phyloP scores from a whole-genome alignment of 2,113 vertebrate genomes.

The Suricata suricatta region DNA sequence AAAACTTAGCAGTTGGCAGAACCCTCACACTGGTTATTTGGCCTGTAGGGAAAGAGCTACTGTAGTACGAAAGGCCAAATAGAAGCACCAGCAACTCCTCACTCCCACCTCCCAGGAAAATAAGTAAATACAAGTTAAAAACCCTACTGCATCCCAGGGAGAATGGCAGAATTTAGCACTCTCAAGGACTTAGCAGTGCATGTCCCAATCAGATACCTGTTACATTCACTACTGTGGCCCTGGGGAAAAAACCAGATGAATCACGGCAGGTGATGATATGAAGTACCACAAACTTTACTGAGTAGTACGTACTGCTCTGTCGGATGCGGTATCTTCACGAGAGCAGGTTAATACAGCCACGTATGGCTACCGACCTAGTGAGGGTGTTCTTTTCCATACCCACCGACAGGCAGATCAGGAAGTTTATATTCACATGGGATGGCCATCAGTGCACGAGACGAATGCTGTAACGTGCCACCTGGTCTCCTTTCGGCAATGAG shows the following conservation, averaged over 20 bases:
- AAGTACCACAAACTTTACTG: neutral
- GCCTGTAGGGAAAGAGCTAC: neutral
- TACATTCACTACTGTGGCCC: neutral
- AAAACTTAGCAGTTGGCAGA: neutral
- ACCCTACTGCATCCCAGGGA: neutral
- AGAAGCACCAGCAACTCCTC: neutral
- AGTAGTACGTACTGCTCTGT: neutral
- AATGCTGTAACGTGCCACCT: neutral
- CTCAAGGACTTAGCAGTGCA: neutral
- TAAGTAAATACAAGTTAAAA: slow-evolving; percentile 27
- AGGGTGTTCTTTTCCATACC: neutral
- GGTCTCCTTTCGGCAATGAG: neutral
- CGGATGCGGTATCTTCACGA: neutral
- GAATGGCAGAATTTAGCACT: neutral
- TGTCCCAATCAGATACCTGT: neutral
- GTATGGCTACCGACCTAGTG: neutral
- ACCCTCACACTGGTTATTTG: neutral
- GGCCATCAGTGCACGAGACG: neutral
- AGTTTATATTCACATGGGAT: neutral
- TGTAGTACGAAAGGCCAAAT: neutral
- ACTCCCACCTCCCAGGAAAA: neutral
- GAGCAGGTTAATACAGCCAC: neutral
- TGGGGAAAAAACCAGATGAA: neutral
- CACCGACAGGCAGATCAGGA: slow-evolving; percentile 9
- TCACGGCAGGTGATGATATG: neutral